A percentile compares a stretch with the other conserved stretches of the same genome.
phyloP scores from a whole-genome alignment of 2,888 invertebrate species.

The Blomia tropicalis region DNA sequence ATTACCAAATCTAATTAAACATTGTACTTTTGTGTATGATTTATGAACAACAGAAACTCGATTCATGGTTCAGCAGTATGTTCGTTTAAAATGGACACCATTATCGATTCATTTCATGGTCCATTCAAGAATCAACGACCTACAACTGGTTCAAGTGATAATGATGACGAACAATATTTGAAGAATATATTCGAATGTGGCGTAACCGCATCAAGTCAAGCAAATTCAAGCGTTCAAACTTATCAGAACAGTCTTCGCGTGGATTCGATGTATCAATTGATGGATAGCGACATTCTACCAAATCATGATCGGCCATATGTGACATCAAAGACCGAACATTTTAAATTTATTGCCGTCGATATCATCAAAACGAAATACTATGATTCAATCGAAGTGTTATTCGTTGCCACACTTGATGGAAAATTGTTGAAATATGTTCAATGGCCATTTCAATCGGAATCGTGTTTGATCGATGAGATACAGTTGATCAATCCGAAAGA shows the following conservation, averaged over 20 bases:
- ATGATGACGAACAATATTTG: too few relatives aligned
- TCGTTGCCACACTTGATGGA: conserved; percentile 58
- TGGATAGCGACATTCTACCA: conserved; percentile 70
- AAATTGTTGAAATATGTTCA: conserved; percentile 63
- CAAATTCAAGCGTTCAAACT: neutral
- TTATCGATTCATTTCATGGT: conserved; percentile 63
- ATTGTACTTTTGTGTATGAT: neutral
- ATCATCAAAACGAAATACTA: conserved; percentile 54
- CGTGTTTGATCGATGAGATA: conserved; percentile 74
- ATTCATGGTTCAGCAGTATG: conserved; percentile 83
- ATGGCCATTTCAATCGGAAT: conserved; percentile 49
- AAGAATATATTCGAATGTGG: conserved; percentile 19
- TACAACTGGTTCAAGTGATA: conserved; percentile 55
- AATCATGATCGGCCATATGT: conserved; percentile 37
- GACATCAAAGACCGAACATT: conserved; percentile 9
- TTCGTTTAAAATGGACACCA: conserved; percentile 65
- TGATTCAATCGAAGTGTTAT: conserved; percentile 53
- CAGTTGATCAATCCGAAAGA: conserved; percentile 50
- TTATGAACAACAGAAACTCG: conserved; percentile 57
- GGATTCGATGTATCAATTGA: conserved; percentile 55
- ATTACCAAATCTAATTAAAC: neutral
- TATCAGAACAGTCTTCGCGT: conserved; percentile 26
- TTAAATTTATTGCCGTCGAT: conserved; percentile 54
- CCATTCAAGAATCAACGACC: conserved; percentile 68
- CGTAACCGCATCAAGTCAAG: too few relatives aligned